phyloP scores from a whole-genome alignment of 2,113 vertebrate genomes.

The Rhinolophus ferrumequinum region DNA sequence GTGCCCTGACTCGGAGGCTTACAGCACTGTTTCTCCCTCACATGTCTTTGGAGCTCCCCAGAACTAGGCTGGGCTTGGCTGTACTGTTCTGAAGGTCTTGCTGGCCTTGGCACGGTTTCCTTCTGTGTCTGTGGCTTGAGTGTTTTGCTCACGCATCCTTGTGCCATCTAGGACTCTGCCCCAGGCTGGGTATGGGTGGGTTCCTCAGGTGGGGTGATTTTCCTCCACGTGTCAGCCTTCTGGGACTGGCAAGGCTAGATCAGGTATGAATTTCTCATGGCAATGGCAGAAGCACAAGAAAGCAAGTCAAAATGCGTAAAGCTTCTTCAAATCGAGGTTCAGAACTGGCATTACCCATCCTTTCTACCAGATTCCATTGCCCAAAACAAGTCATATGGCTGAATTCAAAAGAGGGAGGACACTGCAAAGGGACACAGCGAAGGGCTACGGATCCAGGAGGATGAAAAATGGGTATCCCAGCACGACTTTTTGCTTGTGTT shows the following conservation, averaged over 20 bases:
- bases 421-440: fast-evolving
- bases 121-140: not conserved
- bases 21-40: not conserved
- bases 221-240: not conserved
- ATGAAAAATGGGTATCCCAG: fast-evolving
- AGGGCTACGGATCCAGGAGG: not conserved
- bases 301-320: not conserved
- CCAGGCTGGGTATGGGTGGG: fast-evolving
- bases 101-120: not conserved
- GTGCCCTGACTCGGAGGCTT: not conserved
- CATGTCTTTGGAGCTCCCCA: not conserved
- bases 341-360: not conserved
- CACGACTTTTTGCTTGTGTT: not conserved
- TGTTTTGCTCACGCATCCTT: not conserved
- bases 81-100: not conserved
- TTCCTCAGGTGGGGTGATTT: not conserved
- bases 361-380: not conserved
- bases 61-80: not conserved
- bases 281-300: not conserved
- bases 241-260: not conserved
- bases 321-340: not conserved
- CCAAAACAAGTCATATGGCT: not conserved
- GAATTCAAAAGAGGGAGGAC: not conserved
- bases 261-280: not conserved
- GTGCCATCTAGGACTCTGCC: not conserved